These are phyloP conservation scores for Reticulitermes lucifugus DNA, from an alignment of 2,888 invertebrate genomes.

Conservation along the genomic window DNA sequence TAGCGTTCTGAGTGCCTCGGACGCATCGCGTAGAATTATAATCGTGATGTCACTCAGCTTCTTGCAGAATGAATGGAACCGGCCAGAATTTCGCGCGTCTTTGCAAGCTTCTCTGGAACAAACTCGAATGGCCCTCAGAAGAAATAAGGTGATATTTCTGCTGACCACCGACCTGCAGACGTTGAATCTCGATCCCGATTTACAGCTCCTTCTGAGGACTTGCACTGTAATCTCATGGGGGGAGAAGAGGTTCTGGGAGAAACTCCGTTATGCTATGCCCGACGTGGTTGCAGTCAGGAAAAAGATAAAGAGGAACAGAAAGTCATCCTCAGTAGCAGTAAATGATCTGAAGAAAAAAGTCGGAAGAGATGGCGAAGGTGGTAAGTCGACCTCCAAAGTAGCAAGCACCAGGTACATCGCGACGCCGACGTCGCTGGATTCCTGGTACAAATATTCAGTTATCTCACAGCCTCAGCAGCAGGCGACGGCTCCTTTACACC, in stretches of 20 bases:
- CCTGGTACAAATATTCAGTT: slow-evolving; percentile 71
- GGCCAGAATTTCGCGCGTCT: slow-evolving; percentile 84
- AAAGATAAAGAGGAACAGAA: slow-evolving; percentile 50
- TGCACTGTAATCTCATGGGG: slow-evolving; percentile 79
- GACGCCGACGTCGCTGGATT: slow-evolving; percentile 74
- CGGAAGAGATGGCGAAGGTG: slow-evolving; percentile 25
- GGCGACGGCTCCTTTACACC: slow-evolving; percentile 67
- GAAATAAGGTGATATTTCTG: slow-evolving; percentile 71
- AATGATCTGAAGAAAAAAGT: slow-evolving; percentile 48
- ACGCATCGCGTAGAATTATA: slow-evolving; percentile 80
- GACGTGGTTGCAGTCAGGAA: slow-evolving; percentile 70
- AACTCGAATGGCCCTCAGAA: slow-evolving; percentile 66
- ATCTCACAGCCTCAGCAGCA: slow-evolving; percentile 71
- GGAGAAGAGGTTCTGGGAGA: slow-evolving; percentile 88
- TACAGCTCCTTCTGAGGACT: slow-evolving; percentile 78
- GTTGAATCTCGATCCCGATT: slow-evolving; percentile 79
- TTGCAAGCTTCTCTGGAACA: slow-evolving; percentile 78
- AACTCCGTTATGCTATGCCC: slow-evolving; percentile 79
- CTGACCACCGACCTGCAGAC: slow-evolving; percentile 74
- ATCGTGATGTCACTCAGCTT: slow-evolving; percentile 85
- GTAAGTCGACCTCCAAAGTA: slow-evolving; percentile 58
- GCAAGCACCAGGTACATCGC: slow-evolving; percentile 76
- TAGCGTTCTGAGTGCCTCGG: slow-evolving; percentile 70
- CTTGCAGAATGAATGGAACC: slow-evolving; percentile 85
- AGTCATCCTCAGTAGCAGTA: slow-evolving; percentile 42